Evolutionary conservation across 2,113 vertebrate species (phyloP).

Genomic region (Sakesphorus luctuosus): DNA sequence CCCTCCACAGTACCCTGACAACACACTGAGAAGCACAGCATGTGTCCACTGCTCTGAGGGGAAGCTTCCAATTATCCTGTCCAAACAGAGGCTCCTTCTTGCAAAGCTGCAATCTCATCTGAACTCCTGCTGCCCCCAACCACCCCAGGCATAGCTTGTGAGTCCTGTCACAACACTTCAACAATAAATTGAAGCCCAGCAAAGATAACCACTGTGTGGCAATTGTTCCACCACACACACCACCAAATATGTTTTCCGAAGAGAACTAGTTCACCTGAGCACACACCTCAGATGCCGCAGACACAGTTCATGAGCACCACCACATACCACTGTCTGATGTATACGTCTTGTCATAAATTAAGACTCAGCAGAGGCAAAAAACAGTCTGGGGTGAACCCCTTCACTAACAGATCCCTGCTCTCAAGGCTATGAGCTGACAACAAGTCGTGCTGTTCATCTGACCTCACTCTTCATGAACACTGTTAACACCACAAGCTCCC

Average conservation of each 20-base stretch:
- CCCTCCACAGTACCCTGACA: neutral
- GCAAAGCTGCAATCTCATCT: neutral
- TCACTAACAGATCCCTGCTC: neutral
- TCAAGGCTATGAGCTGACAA: neutral
- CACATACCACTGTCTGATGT: neutral
- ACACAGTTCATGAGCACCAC: neutral
- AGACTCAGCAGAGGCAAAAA: neutral
- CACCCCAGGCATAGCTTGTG: rapidly evolving
- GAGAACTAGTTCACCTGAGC: neutral
- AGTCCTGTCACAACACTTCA: neutral
- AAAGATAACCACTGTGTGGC: neutral
- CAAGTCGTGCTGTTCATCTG: neutral
- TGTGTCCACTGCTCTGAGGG: neutral
- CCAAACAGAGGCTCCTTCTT: neutral
- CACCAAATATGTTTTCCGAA: neutral
- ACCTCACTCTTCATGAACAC: rapidly evolving
- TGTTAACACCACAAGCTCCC: neutral
- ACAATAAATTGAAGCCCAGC: neutral
- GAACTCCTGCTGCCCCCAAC: neutral
- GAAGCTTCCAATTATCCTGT: neutral
- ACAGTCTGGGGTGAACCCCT: rapidly evolving
- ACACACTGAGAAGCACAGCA: neutral
- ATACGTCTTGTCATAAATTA: neutral
- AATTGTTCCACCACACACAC: neutral
- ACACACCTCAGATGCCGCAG: rapidly evolving